Conservation (phyloP, 2,888 invertebrate species). For the Nasonovia ribisnigri region DNA sequence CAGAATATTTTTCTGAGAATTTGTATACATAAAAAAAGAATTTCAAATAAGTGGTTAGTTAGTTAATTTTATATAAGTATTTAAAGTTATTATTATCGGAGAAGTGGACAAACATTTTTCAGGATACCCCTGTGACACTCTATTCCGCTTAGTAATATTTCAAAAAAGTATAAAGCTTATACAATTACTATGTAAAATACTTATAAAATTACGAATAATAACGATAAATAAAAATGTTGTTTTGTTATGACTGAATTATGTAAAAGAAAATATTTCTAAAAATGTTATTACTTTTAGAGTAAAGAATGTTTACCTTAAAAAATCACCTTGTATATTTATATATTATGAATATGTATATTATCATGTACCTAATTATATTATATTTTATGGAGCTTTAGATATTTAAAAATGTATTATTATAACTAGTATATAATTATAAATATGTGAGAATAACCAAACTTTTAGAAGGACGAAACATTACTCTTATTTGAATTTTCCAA, state of each 20-base stretch:
- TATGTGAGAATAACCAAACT: neutral
- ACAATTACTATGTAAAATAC: neutral
- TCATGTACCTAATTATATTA: neutral
- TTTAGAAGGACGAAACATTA: neutral
- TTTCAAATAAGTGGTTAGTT: neutral
- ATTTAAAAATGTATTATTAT: neutral
- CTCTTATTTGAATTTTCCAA: neutral
- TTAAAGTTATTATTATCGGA: neutral
- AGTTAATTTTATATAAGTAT: neutral
- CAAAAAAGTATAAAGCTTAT: neutral
- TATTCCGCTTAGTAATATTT: neutral
- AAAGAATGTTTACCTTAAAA: neutral
- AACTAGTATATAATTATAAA: neutral
- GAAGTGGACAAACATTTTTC: neutral
- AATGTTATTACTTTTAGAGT: neutral
- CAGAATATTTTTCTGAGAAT: neutral
- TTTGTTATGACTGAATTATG: neutral
- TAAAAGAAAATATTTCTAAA: neutral
- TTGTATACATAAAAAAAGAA: neutral
- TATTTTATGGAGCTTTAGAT: neutral
- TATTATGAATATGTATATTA: neutral
- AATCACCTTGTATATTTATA: neutral
- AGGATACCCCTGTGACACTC: neutral
- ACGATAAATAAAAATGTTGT: neutral
- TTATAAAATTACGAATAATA: neutral